Base-by-base conservation (phyloP, 2,797 vertebrate genomes). In the Ciconia nigra region DNA sequence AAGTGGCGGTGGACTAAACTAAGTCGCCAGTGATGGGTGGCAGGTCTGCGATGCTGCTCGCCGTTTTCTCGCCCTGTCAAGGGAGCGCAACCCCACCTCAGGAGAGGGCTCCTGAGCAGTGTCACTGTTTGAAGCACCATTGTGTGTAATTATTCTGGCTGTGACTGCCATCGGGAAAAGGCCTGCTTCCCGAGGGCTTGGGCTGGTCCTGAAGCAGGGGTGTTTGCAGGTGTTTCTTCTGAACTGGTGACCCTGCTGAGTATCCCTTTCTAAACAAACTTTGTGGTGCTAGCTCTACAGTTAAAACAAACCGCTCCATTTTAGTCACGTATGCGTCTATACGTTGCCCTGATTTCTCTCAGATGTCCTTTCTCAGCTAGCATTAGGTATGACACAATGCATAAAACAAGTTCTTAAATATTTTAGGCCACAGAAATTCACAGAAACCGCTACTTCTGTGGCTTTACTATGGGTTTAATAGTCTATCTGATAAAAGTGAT, bases 141-240 rank as follows among this genome's bases (percentile, higher is more conserved):
- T 92, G 83, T 93, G 69, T 87, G 58, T n/a, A 6, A 25, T 67
- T 63, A 13, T 21, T n/a, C 11, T 33, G 69, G 47, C 65, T n/a
- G 13, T 22, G 31, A 13, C 49, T 29, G 49, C n/a, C 7, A 15
- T 66, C 15, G 35, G 66, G 55, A 28, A 39, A 20, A 58, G 78
- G 79, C 92, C 90, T 57, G 52, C 13, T 77, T 77, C 47, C 51
- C n/a, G 2, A 28, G 55, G 24, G 69, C 57, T 71, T 37, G 52
- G 84, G 55, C 39, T 54, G n/a, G 1, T 33, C 49, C 73, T 37
- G 11, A 15, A 41, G 62, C 46, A 19, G 46, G 51, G 39, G 0
- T n/a, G 54, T 19, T n/a, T n/a, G 89, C 93, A 93, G 96, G 93
- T 96, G 94, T 61, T 87, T 42, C 22, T 76, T 61, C 77, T 76